Evolutionary conservation across 2,797 vertebrate genomes (phyloP), one percentile per base, ranked within the genome.

Genomic region (Sebastes cheni): DNA sequence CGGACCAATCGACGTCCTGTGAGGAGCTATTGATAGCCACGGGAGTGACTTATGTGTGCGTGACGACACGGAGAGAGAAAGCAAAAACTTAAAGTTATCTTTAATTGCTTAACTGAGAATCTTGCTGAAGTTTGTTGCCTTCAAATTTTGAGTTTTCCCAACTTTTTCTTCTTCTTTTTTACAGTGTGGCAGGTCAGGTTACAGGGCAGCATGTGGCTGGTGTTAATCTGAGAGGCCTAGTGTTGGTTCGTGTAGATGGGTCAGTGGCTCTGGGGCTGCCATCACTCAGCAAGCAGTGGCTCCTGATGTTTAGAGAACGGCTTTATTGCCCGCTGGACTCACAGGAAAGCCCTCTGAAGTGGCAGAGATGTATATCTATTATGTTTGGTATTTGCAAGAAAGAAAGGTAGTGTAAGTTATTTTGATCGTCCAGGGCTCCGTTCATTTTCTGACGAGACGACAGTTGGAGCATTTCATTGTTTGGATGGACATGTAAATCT

Each of bases 161-260:
- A 46, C 39, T 14, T 42, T 42, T 42, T 42, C 42, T 18, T 46
- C 3, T 46, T 46, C 42, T 46, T 18, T 46, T 46, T 46, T 7
- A 46, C 16, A 46, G 42, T 46, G 42, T 52, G 46, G 46, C 20
- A n/a, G 20, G 46, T 52, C 18, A 52, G 46, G 46, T 52, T 52
- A 52, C 46, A 52, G 46, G 30, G 25, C 74, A 81, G 72, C 75
- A 80, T 88, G 72, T 70, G 78, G 50, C 64, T 60, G 68, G 23
- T 75, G 30, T 82, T 81, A 85, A 88, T 81, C 73, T 64, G 56
- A 81, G 79, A 73, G 82, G 83, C 75, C 81, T 68, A 50, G 56
- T 39, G 70, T 30, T 77, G 7, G 75, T 72, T 64, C 29, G 14
- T 42, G 62, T 52, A 16, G 25, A 67, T 36, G 68, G 74, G 65